Evolutionary conservation across 1,140 invertebrate species (phyloP).

Genomic region (Danaus plexippus): DNA sequence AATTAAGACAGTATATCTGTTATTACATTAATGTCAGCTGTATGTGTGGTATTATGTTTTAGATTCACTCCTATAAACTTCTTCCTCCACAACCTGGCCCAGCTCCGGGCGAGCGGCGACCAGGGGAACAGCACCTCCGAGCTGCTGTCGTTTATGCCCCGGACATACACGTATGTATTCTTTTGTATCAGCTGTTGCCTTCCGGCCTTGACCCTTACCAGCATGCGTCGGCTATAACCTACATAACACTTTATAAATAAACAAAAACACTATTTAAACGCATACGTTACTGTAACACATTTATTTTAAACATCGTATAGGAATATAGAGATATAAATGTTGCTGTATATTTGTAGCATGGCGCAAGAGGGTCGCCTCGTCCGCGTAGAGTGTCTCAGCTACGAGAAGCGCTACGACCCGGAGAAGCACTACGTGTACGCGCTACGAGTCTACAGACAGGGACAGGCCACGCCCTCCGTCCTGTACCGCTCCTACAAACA

Average conservation of each 20-base stretch:
- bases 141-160: constrained; percentile 93
- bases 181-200: neutral
- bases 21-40: neutral
- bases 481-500: constrained; percentile 96
- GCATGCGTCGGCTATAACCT: too few relatives aligned
- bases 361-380: constrained; percentile 91
- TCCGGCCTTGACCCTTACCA: too few relatives aligned
- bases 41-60: constrained; percentile 9
- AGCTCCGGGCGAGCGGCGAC: constrained; percentile 90
- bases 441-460: constrained; percentile 87
- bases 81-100: constrained; percentile 97
- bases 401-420: constrained; percentile 95
- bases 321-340: neutral
- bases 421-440: constrained; percentile 99
- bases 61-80: constrained; percentile 98
- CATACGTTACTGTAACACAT: too few relatives aligned
- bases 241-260: too few relatives aligned
- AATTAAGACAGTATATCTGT: neutral
- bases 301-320: too few relatives aligned
- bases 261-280: too few relatives aligned
- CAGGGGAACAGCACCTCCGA: constrained; percentile 81
- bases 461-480: constrained; percentile 86
- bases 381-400: constrained; percentile 88
- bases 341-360: constrained; percentile 74
- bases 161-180: constrained; percentile 88